A percentile compares a stretch with the other conserved stretches of the same genome.
Conservation (phyloP, 2,888 invertebrate genomes). For the Orchestes rusci region DNA sequence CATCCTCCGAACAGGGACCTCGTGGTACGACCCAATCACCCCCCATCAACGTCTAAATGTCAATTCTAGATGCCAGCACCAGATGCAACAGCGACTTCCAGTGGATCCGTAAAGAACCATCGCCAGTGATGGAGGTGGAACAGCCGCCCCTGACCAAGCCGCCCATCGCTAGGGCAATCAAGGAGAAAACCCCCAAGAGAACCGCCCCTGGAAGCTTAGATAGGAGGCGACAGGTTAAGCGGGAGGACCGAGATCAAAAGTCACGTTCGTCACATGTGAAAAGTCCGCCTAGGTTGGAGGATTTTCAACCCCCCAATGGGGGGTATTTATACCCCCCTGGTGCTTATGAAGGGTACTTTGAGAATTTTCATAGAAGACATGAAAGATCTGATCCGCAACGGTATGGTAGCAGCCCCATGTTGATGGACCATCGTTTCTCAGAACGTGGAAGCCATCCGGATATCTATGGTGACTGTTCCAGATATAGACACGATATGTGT, state of each 20-base stretch:
- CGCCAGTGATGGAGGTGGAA: slow-evolving; percentile 21
- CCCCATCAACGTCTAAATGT: no score
- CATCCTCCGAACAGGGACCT: slow-evolving; percentile 32
- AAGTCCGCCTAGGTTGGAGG: slow-evolving; percentile 39
- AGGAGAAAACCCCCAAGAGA: slow-evolving; percentile 14
- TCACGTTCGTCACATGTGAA: slow-evolving; percentile 53
- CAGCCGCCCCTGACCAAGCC: slow-evolving; percentile 19
- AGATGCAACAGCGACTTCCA: slow-evolving; percentile 61
- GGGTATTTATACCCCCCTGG: slow-evolving; percentile 39
- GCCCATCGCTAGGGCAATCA: slow-evolving; percentile 18
- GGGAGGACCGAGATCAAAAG: slow-evolving; percentile 57
- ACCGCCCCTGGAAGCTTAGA: slow-evolving; percentile 49
- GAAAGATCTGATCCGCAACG: slow-evolving; percentile 46
- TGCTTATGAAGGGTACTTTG: slow-evolving; percentile 31
- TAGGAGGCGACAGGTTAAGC: slow-evolving; percentile 42
- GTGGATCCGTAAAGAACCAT: slow-evolving; percentile 51
- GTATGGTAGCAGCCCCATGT: slow-evolving; percentile 46
- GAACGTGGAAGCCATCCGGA: slow-evolving; percentile 43
- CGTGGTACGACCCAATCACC: no score
- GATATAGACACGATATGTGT: slow-evolving; percentile 36
- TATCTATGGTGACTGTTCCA: slow-evolving; percentile 36
- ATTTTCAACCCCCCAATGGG: slow-evolving; percentile 33
- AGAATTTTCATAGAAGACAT: slow-evolving; percentile 54
- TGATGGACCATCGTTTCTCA: slow-evolving; percentile 28
- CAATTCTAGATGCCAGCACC: slow-evolving; percentile 39